These are phyloP conservation scores for Bursaphelenchus okinawaensis DNA, from an alignment of 2,888 invertebrate genomes.

Conservation along the genomic window DNA sequence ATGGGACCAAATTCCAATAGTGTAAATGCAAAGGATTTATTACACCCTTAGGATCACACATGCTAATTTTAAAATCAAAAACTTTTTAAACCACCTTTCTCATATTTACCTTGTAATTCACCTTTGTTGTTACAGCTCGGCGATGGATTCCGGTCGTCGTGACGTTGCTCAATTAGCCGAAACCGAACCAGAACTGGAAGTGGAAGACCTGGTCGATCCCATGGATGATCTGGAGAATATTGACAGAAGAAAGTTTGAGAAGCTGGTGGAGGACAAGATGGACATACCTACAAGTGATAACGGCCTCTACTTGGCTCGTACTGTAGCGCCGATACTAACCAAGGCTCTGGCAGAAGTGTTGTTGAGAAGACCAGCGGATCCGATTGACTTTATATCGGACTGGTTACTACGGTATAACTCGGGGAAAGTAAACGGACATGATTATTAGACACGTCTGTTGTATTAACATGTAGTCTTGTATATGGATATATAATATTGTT, in stretches of 20 bases:
- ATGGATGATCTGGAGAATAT: constrained; percentile 32
- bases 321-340: constrained; percentile 59
- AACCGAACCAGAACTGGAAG: constrained; percentile 19
- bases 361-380: constrained; percentile 59
- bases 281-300: constrained; percentile 58
- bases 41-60: no score
- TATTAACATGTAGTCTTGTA: no score
- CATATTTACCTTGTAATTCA: no score
- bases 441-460: no score
- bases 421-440: constrained; percentile 26
- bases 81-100: no score
- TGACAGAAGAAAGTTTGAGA: constrained; percentile 46
- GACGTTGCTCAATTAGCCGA: constrained; percentile 10
- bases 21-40: no score
- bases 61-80: no score
- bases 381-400: constrained; percentile 60
- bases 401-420: constrained; percentile 59
- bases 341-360: constrained; percentile 58
- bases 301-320: constrained; percentile 59
- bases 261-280: constrained; percentile 40
- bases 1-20: no score
- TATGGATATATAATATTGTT: no score
- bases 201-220: constrained; percentile 6
- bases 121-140: constrained; percentile 36
- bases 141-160: constrained; percentile 37